Evolutionary conservation across 2,888 invertebrate genomes (phyloP), one percentile per base, ranked within the genome.

Genomic region (Bombylius discolor): DNA sequence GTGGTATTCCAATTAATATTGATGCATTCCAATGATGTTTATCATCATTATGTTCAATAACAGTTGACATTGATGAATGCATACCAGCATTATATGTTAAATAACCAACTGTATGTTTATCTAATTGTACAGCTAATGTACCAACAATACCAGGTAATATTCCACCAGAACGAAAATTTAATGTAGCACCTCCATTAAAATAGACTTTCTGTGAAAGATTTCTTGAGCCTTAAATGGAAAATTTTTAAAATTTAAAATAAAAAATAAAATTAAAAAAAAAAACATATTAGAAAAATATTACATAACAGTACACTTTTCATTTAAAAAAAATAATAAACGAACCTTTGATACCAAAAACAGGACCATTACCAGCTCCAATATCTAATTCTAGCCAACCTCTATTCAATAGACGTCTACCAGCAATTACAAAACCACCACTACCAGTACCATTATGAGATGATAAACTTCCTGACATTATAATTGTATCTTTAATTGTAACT

Each of bases 331-430:
- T 2, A 23, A 23, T 2, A 23, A 23, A 23, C 51, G 48, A 61
- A 70, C 70, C 85, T 73, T 90, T 91, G 5, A 92, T 72, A 1
- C 87, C 85, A 49, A 90, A 64, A 0, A 83, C 76, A 2, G 91
- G 85, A 0, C 93, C 93, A 73, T 87, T 89, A 3, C 94, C 94
- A 53, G 87, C 89, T 3, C 89, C 87, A 54, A 87, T 72, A 68
- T 92, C 92, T 12, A 89, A 72, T 76, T 96, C 95, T 5, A 88
- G 79, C 92, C 93, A 94, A 13, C 90, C 87, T 70, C 85, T 87
- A 54, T 90, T 85, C 55, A 89, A 79, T 13, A 92, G 77, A 64
- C 90, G 81, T 58, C 89, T 79, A 64, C 87, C 85, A 7, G 87
- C 82, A 14, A 89, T 70, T 63, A 85, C 83, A 52, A 95, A 80